Evolutionary conservation across 2,888 invertebrate genomes (phyloP), one percentile per base, ranked within the genome.

Genomic region (Malthinus flaveolus): DNA sequence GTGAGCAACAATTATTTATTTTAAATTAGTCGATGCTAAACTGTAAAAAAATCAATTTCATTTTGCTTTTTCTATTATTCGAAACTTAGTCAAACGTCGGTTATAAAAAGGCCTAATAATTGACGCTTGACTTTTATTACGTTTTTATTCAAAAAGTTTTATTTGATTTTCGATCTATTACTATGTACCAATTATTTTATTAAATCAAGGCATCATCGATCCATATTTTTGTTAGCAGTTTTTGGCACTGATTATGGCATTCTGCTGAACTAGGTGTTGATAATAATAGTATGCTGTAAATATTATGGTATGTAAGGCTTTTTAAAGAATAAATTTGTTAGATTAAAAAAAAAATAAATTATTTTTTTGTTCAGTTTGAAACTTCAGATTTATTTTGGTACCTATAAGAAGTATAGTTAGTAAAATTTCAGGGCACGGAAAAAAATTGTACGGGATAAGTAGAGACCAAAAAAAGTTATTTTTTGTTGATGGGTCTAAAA

Each of bases 231-330:
- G 49, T 49, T 54, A 59, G 49, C 50, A 59, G 55, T 59, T 47
- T n/a, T 34, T 54, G 42, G 51, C 59, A 59, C 59, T 54, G 59
- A 59, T 55, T 54, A 50, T 55, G 55, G 59, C 59, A 59, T 49
- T 59, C 49, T 50, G 50, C 50, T 48, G 56, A 48, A 56, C 52
- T 56, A 56, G 45, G 46, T 65, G 62, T 75, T 73, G 46, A 56
- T 49, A 36, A n/a, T n/a, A n/a, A 55, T 53, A 48, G 48, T 56
- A 75, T 73, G 73, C 77, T 77, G 77, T 78, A 73, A 78, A 77
- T 77, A n/a, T n/a, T n/a, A 71, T 67, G 73, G 73, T 76, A 76
- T 77, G 76, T 77, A 77, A 77, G 76, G 77, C 77, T 78, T 78
- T 78, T 77, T 78, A 77, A 75, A 72, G 5, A 76, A 77, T 77